These are phyloP conservation scores for Nothocercus nigrocapillus DNA, from an alignment of 2,113 vertebrate genomes.

Conservation along the genomic window DNA sequence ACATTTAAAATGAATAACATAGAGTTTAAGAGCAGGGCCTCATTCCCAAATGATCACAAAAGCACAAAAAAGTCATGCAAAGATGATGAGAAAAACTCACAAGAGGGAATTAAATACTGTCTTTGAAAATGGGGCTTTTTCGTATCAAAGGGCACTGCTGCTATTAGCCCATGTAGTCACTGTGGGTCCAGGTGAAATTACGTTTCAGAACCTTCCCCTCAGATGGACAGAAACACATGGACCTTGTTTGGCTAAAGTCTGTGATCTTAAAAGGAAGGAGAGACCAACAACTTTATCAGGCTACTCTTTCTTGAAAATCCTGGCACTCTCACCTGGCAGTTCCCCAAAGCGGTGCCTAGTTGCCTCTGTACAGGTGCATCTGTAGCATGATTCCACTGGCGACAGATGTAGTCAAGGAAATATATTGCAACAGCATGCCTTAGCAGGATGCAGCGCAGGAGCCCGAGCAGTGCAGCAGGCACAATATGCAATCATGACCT, in stretches of 20 bases:
- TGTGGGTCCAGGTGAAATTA: not conserved
- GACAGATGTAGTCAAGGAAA: not conserved
- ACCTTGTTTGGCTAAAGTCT: not conserved
- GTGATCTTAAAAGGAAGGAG: not conserved
- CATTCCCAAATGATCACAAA: slow-evolving; percentile 52
- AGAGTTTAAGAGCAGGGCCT: slow-evolving; percentile 64
- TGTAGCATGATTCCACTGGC: not conserved
- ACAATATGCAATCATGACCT: not conserved
- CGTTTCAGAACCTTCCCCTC: not conserved
- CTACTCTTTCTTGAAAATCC: not conserved
- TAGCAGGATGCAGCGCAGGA: not conserved
- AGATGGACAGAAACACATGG: fast-evolving
- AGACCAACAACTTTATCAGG: not conserved
- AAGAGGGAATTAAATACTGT: slow-evolving; percentile 31
- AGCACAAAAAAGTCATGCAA: slow-evolving; percentile 60
- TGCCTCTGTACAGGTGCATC: not conserved
- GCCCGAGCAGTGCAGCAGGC: not conserved
- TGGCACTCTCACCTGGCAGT: slow-evolving; percentile 45
- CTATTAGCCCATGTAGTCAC: not conserved
- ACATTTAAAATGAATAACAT: slow-evolving; percentile 72
- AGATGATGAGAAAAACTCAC: slow-evolving; percentile 66
- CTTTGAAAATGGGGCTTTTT: slow-evolving; percentile 9
- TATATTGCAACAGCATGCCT: not conserved
- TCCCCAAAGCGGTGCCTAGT: not conserved
- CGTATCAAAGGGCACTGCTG: not conserved